These are phyloP conservation scores for Girardinus metallicus DNA, from an alignment of 2,797 vertebrate species.

Conservation along the genomic window DNA sequence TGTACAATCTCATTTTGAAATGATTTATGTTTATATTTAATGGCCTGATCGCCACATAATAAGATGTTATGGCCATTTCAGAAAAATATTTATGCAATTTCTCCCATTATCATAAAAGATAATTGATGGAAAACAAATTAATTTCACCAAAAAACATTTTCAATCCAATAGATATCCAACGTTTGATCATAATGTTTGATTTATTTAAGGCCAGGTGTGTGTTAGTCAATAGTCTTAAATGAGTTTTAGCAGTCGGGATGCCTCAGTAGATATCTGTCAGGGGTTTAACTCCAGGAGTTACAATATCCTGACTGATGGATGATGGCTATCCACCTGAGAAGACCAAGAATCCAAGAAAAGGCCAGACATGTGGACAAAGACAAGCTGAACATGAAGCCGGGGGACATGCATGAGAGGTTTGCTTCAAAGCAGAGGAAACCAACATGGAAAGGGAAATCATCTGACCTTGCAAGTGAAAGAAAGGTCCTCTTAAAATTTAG, in stretches of 20 bases:
- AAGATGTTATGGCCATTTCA: not conserved
- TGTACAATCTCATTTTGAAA: not conserved
- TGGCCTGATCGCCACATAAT: not conserved
- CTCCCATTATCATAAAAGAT: not conserved
- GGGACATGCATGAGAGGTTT: slow-evolving; percentile 45
- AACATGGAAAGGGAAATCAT: slow-evolving; percentile 11
- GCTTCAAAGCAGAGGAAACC: slow-evolving; percentile 42
- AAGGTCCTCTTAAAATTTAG: slow-evolving; percentile 2
- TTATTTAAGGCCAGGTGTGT: not conserved
- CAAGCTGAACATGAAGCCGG: slow-evolving; percentile 49
- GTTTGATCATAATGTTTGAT: not conserved
- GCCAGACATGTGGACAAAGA: slow-evolving; percentile 50
- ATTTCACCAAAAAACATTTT: not conserved
- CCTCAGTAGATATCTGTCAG: slow-evolving; percentile 58
- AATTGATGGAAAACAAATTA: not conserved
- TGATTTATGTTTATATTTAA: not conserved
- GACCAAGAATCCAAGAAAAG: slow-evolving; percentile 45
- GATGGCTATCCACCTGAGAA: slow-evolving; percentile 65
- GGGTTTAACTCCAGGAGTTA: slow-evolving; percentile 49
- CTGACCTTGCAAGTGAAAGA: slow-evolving; percentile 18
- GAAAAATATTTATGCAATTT: not conserved
- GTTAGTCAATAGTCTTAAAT: not conserved
- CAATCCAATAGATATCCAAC: not conserved
- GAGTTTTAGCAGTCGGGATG: slow-evolving; percentile 49
- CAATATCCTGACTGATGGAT: slow-evolving; percentile 57